Evolutionary conservation across 2,888 invertebrate species (phyloP), one percentile per base, ranked within the genome.

Genomic region (Quadriops clusia): DNA sequence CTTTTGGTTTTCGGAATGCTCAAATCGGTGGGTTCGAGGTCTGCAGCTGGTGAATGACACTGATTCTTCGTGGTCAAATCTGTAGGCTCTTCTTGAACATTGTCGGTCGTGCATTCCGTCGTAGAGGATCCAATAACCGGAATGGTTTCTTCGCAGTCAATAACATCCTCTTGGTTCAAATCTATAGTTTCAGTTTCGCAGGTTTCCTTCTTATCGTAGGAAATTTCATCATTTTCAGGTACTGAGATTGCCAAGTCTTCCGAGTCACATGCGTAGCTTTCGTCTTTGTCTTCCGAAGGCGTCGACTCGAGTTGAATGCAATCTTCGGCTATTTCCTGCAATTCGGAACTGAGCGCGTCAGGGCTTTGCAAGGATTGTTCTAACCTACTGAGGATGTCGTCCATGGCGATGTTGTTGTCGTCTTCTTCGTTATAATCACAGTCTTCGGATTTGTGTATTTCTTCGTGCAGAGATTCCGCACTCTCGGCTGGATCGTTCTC

Each of bases 321-420:
- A 6, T 34, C 34, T 10, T 37, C 34, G 10, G 30, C 30, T 8
- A 39, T 30, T 30, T 39, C 43, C 34, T 49, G 40, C 22, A 28
- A 28, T 38, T 45, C 42, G 11, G 34, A 30, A 15, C 38, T 42
- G n/a, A 42, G 28, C 2, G 42, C 38, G 27, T 61, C 60, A 1
- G 62, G 62, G 38, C 58, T 60, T 33, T 56, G 49, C 17, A 78
- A 61, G 16, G 76, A 71, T 43, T 73, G 72, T 44, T 74, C 70
- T 18, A 78, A 60, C 22, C 76, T 61, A 32, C 70, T 70, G 34
- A 77, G 67, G 36, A 77, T 74, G 46, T 77, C 77, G 30, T 60
- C 59, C 61, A 62, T 62, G 3, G 60, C 56, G 34, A 62, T 39
- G 41, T 58, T 60, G 42, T 61, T 60, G 31, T 60, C 61, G 35